Evolutionary conservation across 2,888 invertebrate species (phyloP).

Genomic region (Malthinus flaveolus): DNA sequence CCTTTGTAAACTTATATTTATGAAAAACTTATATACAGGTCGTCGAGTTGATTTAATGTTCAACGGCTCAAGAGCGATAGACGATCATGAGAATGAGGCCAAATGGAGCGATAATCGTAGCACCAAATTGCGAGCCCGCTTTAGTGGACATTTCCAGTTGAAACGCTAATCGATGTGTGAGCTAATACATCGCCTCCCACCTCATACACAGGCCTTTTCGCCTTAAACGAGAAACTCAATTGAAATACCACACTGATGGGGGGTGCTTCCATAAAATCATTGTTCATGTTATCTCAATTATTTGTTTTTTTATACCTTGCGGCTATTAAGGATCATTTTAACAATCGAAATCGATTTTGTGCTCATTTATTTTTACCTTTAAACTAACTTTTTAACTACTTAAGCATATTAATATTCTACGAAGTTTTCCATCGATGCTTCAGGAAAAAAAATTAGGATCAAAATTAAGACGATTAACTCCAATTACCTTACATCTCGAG

Average conservation of each 20-base stretch:
- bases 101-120: conserved; percentile 46
- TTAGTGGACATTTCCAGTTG: conserved; percentile 52
- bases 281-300: conserved; percentile 22
- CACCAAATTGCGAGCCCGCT: conserved; percentile 40
- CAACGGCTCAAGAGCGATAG: conserved; percentile 35
- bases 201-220: conserved; percentile 17
- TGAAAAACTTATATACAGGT: conserved; percentile 4
- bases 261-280: conserved; percentile 33
- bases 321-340: too few relatives aligned
- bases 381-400: too few relatives aligned
- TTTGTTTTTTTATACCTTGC: neutral
- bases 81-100: conserved; percentile 45
- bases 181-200: conserved; percentile 42
- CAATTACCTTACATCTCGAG: too few relatives aligned
- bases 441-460: too few relatives aligned
- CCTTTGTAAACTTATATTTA: conserved; percentile 1
- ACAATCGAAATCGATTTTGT: too few relatives aligned
- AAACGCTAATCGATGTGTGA: conserved; percentile 51
- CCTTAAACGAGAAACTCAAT: conserved; percentile 34
- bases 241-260: conserved; percentile 36
- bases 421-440: too few relatives aligned
- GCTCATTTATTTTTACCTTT: too few relatives aligned
- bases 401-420: too few relatives aligned
- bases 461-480: too few relatives aligned
- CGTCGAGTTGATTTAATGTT: conserved; percentile 34